Evolutionary conservation across 2,797 vertebrate genomes (phyloP), one percentile per base, ranked within the genome.

Genomic region (Oreortyx pictus): DNA sequence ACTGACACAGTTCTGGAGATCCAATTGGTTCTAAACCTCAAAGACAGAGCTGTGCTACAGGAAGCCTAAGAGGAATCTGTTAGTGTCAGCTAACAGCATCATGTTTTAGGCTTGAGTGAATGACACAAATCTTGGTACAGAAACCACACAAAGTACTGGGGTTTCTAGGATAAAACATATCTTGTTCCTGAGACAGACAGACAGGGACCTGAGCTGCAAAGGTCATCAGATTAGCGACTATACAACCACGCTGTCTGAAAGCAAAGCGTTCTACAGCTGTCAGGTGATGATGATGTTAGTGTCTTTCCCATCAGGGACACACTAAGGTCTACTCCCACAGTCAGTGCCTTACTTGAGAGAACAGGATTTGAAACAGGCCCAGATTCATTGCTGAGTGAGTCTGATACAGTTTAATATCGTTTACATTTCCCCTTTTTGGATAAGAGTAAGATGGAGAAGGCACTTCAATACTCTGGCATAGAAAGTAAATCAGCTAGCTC

Each of bases 351-450:
- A 18, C 20, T 74, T 14, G 22, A 71, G 39, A 78, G 15, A 44
- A 59, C 5, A 37, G 6, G 24, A 62, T 46, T 12, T 50, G 19
- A 81, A 81, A 50, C 14, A 64, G 49, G 12, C 18, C 25, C 47
- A 44, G 39, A 31, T 46, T 46, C 46, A 62, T 27, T 0, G 0
- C 11, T 0, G 0, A 67, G 14, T 52, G 50, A 54, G 9, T 31
- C 31, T 25, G 22, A 56, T 56, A n/a, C 11, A 29, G 18, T 41
- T 67, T 47, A 46, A 5, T 20, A 56, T 7, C 17, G 13, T 17
- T n/a, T 41, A 33, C 1, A 35, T 39, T 65, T n/a, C 4, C 23
- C 5, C n/a, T 15, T 43, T 46, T 37, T 20, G 17, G 12, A 29
- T 83, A 54, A 39, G 56, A 76, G 3, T 8, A 65, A 84, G 39